phyloP scores from a whole-genome alignment of 2,888 invertebrate species.

The Cataglyphis altisquamis region DNA sequence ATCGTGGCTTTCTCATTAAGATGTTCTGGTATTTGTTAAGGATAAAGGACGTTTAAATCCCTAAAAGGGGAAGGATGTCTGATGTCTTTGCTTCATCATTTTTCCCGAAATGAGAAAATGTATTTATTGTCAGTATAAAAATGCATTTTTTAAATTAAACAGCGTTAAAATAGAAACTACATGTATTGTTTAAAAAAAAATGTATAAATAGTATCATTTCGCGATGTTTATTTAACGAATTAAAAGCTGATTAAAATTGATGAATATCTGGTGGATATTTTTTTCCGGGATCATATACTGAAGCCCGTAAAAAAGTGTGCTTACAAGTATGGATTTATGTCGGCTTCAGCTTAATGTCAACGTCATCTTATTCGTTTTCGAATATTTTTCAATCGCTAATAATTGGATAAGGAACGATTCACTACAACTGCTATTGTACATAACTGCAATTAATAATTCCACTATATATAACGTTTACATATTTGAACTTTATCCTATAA shows the following conservation, averaged over 20 bases:
- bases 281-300: constrained; percentile 39
- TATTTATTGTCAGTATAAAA: not conserved
- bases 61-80: constrained; percentile 9
- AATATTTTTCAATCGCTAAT: constrained; percentile 51
- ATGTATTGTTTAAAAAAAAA: not conserved
- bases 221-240: not conserved
- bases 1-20: constrained; percentile 62
- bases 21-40: constrained; percentile 54
- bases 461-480: not conserved
- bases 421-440: not conserved
- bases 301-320: constrained; percentile 71
- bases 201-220: not conserved
- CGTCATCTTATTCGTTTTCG: constrained; percentile 47
- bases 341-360: constrained; percentile 73
- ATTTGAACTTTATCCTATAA: not conserved
- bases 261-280: not conserved
- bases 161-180: not conserved
- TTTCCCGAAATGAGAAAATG: not conserved
- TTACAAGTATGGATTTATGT: constrained; percentile 70
- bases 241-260: not conserved
- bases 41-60: constrained; percentile 40
- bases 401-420: not conserved
- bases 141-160: not conserved
- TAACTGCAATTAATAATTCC: not conserved
- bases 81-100: constrained; percentile 11